Evolutionary conservation across 2,797 vertebrate species (phyloP).

Genomic region (Enteromius mattozi): DNA sequence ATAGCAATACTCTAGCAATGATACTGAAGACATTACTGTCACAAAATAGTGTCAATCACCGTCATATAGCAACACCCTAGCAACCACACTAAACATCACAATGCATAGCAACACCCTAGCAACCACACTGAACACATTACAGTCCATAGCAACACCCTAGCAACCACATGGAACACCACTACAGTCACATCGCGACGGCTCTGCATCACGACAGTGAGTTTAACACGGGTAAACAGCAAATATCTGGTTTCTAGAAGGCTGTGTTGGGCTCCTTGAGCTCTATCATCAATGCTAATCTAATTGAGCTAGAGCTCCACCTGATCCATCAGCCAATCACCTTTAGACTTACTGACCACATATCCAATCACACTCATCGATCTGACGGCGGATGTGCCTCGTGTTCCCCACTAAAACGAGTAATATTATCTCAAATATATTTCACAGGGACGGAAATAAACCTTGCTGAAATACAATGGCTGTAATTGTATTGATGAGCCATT

Average conservation of each 20-base stretch:
- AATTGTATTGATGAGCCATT: constrained; percentile 14
- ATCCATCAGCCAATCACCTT: constrained; percentile 68
- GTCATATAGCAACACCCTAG: neutral
- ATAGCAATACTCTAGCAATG: neutral
- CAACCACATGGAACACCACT: neutral
- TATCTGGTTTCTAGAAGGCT: neutral
- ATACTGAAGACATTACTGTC: neutral
- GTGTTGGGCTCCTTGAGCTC: constrained; percentile 30
- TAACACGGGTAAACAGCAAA: neutral
- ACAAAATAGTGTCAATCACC: too few relatives aligned
- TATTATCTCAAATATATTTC: constrained; percentile 59
- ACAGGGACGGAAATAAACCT: constrained; percentile 39
- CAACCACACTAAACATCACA: neutral
- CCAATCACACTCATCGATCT: constrained; percentile 60
- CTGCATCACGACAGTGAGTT: neutral
- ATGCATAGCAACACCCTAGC: neutral
- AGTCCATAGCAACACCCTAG: neutral
- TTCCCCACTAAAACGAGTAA: constrained; percentile 67
- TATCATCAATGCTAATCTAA: constrained; percentile 73
- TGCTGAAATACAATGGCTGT: neutral
- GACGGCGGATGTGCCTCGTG: constrained; percentile 58
- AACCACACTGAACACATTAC: neutral
- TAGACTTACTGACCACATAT: constrained; percentile 59
- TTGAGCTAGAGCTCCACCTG: constrained; percentile 64
- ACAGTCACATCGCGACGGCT: neutral